Evolutionary conservation across 2,113 vertebrate genomes (phyloP), one percentile per base, ranked within the genome.

Genomic region (Notothenia coriiceps): DNA sequence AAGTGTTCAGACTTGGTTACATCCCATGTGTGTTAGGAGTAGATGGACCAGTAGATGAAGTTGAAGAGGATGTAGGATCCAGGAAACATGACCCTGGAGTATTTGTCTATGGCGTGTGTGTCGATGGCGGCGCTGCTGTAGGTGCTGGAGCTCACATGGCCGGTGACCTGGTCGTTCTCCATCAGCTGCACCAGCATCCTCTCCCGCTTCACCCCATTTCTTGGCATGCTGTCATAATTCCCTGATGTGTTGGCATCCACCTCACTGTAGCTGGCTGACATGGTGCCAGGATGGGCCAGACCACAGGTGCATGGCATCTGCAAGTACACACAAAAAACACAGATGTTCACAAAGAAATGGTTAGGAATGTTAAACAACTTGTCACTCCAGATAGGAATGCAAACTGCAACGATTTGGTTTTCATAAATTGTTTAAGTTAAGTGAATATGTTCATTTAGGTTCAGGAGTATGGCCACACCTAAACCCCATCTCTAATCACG

Each of bases 31-130:
- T 47, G 35, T 90, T 96, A 98, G 55, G 94, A 96, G 91, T 98
- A 98, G 91, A 97, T 97, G 5, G 96, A 96, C 98, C 98, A 99
- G 91, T 98, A 99, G 94, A 98, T 97, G 87, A 98, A 89, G 66
- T 98, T 99, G 90, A 99, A 99, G 50, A 98, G 90, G 51, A 96
- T 95, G 70, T 98, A 99, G 0, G 97, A 94, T 0, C 95, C 96
- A 10, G 98, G 98, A 46, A 99, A 98, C 89, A 97, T 92, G 59
- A 97, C 93, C 79, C 97, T 92, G 47, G 98, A 97, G 92, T 98
- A 99, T 80, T 97, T 97, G 91, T 99, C 98, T 46, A 99, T 98
- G 75, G 95, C 95, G 0, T 98, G 98, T 1, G 97, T 98, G 92
- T 98, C 96, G 0, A 99, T 97, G 69, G 95, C 93, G 90, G 96